These are phyloP conservation scores for Pardalotus punctatus DNA, from an alignment of 2,113 vertebrate genomes.

Conservation along the genomic window DNA sequence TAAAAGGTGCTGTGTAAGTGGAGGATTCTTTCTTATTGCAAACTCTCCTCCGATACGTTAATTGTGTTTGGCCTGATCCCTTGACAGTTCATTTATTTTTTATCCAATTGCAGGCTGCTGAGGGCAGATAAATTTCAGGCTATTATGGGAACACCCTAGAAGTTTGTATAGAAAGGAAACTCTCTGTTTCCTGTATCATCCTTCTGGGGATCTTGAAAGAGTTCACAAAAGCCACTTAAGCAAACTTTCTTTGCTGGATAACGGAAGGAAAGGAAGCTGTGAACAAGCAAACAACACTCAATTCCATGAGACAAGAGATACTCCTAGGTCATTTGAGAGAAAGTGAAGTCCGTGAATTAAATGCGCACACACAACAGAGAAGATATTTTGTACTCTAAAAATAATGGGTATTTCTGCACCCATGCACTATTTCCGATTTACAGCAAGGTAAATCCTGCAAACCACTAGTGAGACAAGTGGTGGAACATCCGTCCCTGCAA, in stretches of 20 bases:
- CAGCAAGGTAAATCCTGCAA: not conserved
- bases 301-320: conserved; percentile 53
- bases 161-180: conserved; percentile 66
- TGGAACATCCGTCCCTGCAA: not conserved
- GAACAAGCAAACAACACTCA: conserved; percentile 67
- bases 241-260: conserved; percentile 56
- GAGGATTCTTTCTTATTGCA: not conserved
- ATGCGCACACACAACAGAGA: not conserved
- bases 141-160: conserved; percentile 64
- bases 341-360: conserved; percentile 1
- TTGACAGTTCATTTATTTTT: conserved; percentile 59
- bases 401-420: not conserved
- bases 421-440: not conserved
- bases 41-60: conserved; percentile 14
- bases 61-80: conserved; percentile 20
- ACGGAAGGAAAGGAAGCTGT: conserved; percentile 72
- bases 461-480: rapidly evolving
- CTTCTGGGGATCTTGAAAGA: conserved; percentile 68
- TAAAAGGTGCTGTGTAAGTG: conserved; percentile 15
- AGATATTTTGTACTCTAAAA: not conserved
- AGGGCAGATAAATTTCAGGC: conserved; percentile 62
- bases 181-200: conserved; percentile 71
- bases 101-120: conserved; percentile 24
- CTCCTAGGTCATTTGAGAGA: conserved; percentile 22
- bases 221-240: conserved; percentile 65